A percentile compares a stretch with the other conserved stretches of the same genome.
These are phyloP conservation scores for Sebastes schlegelii DNA, from an alignment of 2,113 vertebrate species.

Conservation along the genomic window DNA sequence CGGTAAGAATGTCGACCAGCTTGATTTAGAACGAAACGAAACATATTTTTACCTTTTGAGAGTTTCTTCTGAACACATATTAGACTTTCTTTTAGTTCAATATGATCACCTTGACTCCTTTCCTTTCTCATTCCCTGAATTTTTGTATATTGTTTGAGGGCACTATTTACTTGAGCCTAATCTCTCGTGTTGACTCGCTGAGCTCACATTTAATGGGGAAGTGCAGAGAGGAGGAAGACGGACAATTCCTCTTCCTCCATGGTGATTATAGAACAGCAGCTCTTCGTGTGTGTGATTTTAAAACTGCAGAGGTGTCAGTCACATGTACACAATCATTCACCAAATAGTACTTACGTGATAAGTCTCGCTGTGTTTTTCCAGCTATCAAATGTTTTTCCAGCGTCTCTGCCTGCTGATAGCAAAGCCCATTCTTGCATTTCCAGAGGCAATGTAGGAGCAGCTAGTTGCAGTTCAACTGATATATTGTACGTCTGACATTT, in stretches of 20 bases:
- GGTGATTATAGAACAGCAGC: conserved; percentile 20
- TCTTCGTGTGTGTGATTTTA: conserved; percentile 1
- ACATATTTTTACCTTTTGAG: not conserved
- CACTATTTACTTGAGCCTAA: not conserved
- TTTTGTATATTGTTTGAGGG: not conserved
- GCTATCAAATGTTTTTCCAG: not conserved
- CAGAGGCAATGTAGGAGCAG: not conserved
- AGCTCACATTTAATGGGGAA: conserved; percentile 4
- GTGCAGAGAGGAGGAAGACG: conserved; percentile 8
- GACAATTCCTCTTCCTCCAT: conserved; percentile 7
- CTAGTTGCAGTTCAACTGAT: not conserved
- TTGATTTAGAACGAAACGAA: not conserved
- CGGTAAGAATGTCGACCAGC: conserved; percentile 3
- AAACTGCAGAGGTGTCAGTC: not conserved
- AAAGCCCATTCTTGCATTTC: conserved; percentile 3
- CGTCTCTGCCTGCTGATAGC: not conserved
- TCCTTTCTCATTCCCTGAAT: not conserved
- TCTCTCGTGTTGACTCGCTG: not conserved
- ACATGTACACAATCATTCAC: not conserved
- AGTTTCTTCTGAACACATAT: not conserved
- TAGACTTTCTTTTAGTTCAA: not conserved
- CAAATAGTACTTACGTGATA: not conserved
- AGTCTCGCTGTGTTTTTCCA: not conserved
- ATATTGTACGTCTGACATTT: not conserved
- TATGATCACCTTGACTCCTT: not conserved